Evolutionary conservation across 2,797 vertebrate genomes (phyloP).

Genomic region (Parotocinclus haroldoi): DNA sequence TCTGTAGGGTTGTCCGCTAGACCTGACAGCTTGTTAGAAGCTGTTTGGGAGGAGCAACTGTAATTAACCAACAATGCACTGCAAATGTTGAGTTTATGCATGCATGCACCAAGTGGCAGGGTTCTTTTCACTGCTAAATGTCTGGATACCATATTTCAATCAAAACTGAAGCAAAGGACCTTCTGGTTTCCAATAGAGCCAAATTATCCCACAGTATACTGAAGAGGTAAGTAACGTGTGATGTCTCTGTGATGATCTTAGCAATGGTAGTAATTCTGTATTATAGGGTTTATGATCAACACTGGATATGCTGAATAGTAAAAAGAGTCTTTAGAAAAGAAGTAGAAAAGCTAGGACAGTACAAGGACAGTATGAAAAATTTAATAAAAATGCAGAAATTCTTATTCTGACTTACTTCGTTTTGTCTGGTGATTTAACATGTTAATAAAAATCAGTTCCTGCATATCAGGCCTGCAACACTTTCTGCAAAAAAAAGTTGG

Average conservation of each 20-base stretch:
- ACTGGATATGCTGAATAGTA: too few relatives aligned
- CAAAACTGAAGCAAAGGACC: neutral
- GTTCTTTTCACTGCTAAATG: neutral
- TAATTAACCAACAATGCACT: conserved; percentile 50
- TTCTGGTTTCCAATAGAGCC: neutral
- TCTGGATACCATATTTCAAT: neutral
- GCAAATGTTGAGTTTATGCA: conserved; percentile 33
- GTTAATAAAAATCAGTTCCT: too few relatives aligned
- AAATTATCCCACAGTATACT: neutral
- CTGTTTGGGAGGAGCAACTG: conserved; percentile 58
- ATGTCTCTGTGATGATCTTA: neutral
- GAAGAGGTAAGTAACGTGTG: conserved; percentile 10
- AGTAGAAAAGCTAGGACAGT: too few relatives aligned
- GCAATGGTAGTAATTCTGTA: neutral
- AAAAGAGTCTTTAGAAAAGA: too few relatives aligned
- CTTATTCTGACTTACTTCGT: too few relatives aligned
- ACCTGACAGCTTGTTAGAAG: neutral
- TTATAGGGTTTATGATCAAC: neutral
- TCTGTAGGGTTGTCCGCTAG: neutral
- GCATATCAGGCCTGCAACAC: too few relatives aligned
- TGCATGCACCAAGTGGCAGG: conserved; percentile 2
- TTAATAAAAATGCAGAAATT: too few relatives aligned
- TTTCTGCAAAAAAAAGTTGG: too few relatives aligned
- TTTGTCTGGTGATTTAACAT: too few relatives aligned
- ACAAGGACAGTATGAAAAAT: too few relatives aligned